Percentiles rank a stretch among this genome's conserved stretches.
Evolutionary conservation across 2,113 vertebrate genomes (phyloP).

Genomic region (Spermophilus dauricus): DNA sequence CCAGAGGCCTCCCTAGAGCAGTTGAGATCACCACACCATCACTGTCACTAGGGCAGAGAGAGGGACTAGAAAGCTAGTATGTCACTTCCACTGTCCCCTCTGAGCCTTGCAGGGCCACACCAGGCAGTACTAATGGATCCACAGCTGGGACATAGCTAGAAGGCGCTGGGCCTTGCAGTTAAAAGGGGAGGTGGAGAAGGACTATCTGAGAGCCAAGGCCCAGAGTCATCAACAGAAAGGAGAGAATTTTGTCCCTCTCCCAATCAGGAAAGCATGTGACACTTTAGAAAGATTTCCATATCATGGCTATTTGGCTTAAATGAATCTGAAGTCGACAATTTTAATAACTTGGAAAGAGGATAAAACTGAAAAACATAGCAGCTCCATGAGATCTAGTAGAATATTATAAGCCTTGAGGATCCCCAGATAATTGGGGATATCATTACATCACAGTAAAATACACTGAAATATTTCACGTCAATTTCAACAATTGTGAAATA

Average conservation of each 20-base stretch:
- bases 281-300: not conserved
- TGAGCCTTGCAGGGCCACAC: not conserved
- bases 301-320: not conserved
- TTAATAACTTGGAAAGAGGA: not conserved
- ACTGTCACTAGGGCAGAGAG: not conserved
- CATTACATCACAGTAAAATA: not conserved
- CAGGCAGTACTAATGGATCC: not conserved
- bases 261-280: not conserved
- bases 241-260: not conserved
- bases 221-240: not conserved
- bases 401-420: not conserved
- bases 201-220: rapidly evolving
- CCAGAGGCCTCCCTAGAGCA: not conserved
- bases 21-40: not conserved
- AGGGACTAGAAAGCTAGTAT: no score
- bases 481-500: not conserved
- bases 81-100: not conserved
- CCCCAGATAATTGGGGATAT: not conserved
- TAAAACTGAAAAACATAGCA: not conserved
- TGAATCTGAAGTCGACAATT: not conserved
- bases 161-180: not conserved
- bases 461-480: not conserved
- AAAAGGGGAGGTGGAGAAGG: not conserved
- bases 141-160: not conserved
- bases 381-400: not conserved